These are phyloP conservation scores for Rhabdomys pumilio DNA, from an alignment of 2,797 vertebrate species.

Conservation along the genomic window DNA sequence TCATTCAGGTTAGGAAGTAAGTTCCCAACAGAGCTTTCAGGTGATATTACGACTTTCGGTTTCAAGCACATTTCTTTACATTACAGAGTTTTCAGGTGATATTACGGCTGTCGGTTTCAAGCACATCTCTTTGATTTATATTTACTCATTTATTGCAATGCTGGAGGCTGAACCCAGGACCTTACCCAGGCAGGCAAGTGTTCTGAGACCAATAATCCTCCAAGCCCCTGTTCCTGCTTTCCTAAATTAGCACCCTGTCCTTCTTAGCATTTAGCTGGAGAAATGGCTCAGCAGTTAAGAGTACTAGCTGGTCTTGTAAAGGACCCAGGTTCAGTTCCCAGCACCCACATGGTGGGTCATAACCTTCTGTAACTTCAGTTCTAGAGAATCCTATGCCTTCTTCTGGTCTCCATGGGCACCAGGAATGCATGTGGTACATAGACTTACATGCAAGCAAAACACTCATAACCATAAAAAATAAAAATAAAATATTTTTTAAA, in stretches of 20 bases:
- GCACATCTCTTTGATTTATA: neutral
- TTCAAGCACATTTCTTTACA: neutral
- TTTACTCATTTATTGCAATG: neutral
- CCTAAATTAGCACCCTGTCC: conserved; percentile 23
- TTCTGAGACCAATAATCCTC: neutral
- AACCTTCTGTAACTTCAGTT: neutral
- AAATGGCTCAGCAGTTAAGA: neutral
- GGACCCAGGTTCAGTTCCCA: neutral
- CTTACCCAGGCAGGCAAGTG: neutral
- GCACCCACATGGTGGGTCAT: neutral
- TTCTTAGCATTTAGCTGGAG: neutral
- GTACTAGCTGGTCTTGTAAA: neutral
- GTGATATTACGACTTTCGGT: neutral
- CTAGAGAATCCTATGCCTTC: neutral
- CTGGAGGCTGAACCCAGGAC: neutral
- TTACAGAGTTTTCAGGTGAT: neutral
- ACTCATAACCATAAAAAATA: neutral
- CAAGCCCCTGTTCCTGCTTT: neutral
- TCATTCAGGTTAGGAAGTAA: conserved; percentile 38
- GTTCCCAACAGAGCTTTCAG: neutral
- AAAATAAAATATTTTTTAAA: neutral
- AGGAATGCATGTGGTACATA: neutral
- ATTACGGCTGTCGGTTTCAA: too few relatives aligned
- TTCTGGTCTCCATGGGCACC: neutral
- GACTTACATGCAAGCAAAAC: neutral